Evolutionary conservation across 2,797 vertebrate genomes (phyloP), one percentile per base, ranked within the genome.

Genomic region (Poeciliopsis gracilis): DNA sequence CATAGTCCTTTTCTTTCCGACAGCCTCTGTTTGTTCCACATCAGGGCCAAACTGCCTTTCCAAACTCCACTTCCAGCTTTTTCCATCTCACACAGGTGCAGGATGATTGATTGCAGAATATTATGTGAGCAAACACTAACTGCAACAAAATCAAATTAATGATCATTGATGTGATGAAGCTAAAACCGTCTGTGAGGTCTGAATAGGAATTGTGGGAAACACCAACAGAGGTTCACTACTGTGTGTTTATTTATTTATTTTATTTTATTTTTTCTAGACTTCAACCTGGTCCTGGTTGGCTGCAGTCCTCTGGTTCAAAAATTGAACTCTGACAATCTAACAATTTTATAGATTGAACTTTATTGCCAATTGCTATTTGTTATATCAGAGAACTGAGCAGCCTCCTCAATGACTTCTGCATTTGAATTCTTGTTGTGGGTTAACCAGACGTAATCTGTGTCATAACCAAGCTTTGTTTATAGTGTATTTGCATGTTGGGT

Each of bases 381-480:
- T 53, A 63, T 84, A 78, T 89, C 88, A 92, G 91, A 88, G 89
- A 90, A 93, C 91, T 90, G 82, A 81, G 77, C 87, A 87, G 92
- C 90, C 85, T 74, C 80, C 83, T 90, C 76, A 51, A 83, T 87
- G 91, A 93, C 89, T 76, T 87, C 77, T 88, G 84, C 83, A 80
- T 84, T 82, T 77, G 84, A 84, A 80, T 77, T 82, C 46, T 84
- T 76, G 78, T 82, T 77, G 77, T 79, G 74, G 51, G 84, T 84
- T 77, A 73, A 75, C 77, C 79, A 78, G 77, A 79, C 25, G 16
- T 67, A 38, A 71, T 59, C 79, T 84, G 77, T 78, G 73, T 82
- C 25, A 71, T 28, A 71, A 9, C 28, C 43, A 45, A 46, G 25
- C 43, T 71, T 71, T 71, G 74, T 90, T 89, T 87, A 49, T 80